Percentiles rank a stretch among this genome's conserved stretches.
These are phyloP conservation scores for Micoletzkya japonica DNA, from an alignment of 2,888 invertebrate species.

Conservation along the genomic window DNA sequence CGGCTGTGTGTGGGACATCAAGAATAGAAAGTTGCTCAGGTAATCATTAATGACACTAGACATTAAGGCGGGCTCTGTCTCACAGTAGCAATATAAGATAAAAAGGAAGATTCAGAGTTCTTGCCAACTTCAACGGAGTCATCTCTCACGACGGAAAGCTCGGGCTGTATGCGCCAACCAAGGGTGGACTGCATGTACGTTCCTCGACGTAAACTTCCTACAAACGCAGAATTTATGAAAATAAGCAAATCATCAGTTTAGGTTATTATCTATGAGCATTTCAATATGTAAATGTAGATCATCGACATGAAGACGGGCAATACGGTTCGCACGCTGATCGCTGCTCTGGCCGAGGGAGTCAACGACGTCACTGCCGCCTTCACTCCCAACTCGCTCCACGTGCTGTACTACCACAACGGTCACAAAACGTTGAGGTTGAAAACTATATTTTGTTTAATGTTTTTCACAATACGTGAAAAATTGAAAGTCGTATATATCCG, in stretches of 20 bases:
- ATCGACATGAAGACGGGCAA: conserved; percentile 85
- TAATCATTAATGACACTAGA: too few species aligned
- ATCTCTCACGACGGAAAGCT: conserved; percentile 73
- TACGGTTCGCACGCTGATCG: conserved; percentile 85
- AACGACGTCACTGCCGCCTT: conserved; percentile 93
- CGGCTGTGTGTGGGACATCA: conserved; percentile 54
- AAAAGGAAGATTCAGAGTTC: not conserved
- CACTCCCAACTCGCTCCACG: conserved; percentile 89
- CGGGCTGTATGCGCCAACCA: conserved; percentile 85
- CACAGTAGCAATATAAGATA: too few species aligned
- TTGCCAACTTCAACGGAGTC: conserved; percentile 48
- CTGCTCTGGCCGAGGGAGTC: conserved; percentile 84
- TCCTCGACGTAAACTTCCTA: too few species aligned
- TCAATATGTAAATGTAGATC: conserved; percentile 67
- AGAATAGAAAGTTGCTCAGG: conserved; percentile 42
- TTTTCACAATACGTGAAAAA: not conserved
- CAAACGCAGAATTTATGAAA: not conserved
- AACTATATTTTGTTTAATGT: not conserved
- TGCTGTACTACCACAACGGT: conserved; percentile 94
- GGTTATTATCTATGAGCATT: not conserved
- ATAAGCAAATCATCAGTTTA: not conserved
- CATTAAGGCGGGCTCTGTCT: not conserved
- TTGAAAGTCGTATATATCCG: too few species aligned
- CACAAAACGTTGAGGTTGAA: conserved; percentile 83
- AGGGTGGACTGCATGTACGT: conserved; percentile 82